Base-by-base conservation (phyloP, 2,888 invertebrate species). In the Campopleginae sp. region DNA sequence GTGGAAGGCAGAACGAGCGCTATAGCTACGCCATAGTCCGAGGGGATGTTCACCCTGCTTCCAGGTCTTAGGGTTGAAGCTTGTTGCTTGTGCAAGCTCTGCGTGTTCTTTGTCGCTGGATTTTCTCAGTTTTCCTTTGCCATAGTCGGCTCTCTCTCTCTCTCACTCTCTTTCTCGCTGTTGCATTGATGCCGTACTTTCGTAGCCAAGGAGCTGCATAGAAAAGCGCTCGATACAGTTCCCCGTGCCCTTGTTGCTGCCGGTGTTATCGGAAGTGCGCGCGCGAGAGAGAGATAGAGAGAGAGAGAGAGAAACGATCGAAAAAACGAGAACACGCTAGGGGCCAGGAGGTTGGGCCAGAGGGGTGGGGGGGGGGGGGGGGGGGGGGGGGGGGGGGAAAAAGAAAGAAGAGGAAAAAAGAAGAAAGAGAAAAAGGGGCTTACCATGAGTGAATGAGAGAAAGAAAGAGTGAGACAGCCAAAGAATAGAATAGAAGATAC, bases 351-450 rank as follows among this genome's bases (percentile, higher is more conserved):
- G n/a, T n/a, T n/a, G n/a, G n/a, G n/a, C n/a, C n/a, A n/a, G n/a
- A n/a, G n/a, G n/a, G n/a, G n/a, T n/a, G n/a, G n/a, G n/a, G n/a
- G n/a, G n/a, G n/a, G n/a, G n/a, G n/a, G n/a, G n/a, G n/a, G n/a
- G n/a, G n/a, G n/a, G n/a, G n/a, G n/a, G n/a, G n/a, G n/a, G n/a
- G n/a, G 27, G 44, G 78, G 70, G 72, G 19, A 61, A 44, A 61
- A 42, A 54, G 75, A 74, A 63, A 71, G 76, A 80, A 75, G 54
- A 76, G 23, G 58, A 51, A 80, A 51, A 65, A 46, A 81, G 76
- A 71, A 42, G 46, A 68, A 68, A 4, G 23, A 72, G 48, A 58
- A 19, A 38, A 79, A 74, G 31, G 51, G 70, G 76, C 65, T 80
- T 77, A 44, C 38, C 58, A 79, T 70, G 54, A 65, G 23, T 14